phyloP scores from a whole-genome alignment of 2,888 invertebrate genomes.

The Stenurella melanura region DNA sequence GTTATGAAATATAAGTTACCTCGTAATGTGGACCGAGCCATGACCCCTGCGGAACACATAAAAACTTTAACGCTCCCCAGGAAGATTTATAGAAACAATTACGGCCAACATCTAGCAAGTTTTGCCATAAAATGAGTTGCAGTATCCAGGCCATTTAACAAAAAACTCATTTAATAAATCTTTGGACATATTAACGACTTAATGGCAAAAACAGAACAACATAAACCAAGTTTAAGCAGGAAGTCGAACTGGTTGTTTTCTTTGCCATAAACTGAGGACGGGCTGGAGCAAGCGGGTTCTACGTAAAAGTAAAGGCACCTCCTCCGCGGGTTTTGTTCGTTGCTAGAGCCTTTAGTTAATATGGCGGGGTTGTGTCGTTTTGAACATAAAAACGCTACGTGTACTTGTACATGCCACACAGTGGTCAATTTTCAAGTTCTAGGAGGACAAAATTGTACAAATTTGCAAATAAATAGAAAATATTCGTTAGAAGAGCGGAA shows the following conservation, averaged over 20 bases:
- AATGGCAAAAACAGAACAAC: slow-evolving; percentile 49
- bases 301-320: slow-evolving; percentile 8
- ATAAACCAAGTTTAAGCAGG: slow-evolving; percentile 35
- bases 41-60: slow-evolving; percentile 46
- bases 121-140: slow-evolving; percentile 33
- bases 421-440: no score
- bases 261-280: slow-evolving; percentile 13
- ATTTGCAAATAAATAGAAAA: no score
- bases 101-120: slow-evolving; percentile 38
- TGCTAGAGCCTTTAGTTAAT: neutral
- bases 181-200: slow-evolving; percentile 49
- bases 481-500: no score
- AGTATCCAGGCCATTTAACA: slow-evolving; percentile 51
- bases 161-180: slow-evolving; percentile 54
- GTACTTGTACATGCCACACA: no score
- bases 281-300: neutral
- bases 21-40: slow-evolving; percentile 33
- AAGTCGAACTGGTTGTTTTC: slow-evolving; percentile 36
- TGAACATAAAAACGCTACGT: no score
- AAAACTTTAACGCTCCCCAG: slow-evolving; percentile 41
- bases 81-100: slow-evolving; percentile 48
- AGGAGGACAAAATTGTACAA: no score
- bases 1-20: slow-evolving; percentile 30
- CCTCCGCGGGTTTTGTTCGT: neutral
- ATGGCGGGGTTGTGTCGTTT: neutral